phyloP scores from a whole-genome alignment of 2,113 vertebrate species.

The Ondatra zibethicus region DNA sequence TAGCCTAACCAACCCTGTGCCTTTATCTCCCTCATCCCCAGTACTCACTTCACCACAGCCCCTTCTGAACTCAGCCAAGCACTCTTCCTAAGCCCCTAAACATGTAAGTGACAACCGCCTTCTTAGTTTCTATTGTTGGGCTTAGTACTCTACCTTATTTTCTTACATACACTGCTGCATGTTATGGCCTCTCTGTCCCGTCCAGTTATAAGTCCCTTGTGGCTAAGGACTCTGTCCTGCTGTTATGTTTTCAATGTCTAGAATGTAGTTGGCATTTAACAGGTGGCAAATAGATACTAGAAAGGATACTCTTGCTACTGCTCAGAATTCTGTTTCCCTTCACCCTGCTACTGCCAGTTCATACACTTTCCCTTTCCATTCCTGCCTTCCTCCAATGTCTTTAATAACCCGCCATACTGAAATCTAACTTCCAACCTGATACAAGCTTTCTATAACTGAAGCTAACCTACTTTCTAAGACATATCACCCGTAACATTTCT shows the following conservation, averaged over 20 bases:
- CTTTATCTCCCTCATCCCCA: neutral
- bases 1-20: neutral
- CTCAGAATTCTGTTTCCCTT: neutral
- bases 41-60: neutral
- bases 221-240: neutral
- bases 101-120: neutral
- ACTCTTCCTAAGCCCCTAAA: neutral
- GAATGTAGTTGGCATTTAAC: neutral
- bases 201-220: neutral
- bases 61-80: neutral
- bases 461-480: neutral
- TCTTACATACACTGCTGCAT: neutral
- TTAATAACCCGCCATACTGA: neutral
- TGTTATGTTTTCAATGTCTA: neutral
- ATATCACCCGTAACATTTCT: neutral
- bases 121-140: neutral
- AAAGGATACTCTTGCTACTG: neutral
- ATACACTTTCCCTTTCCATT: neutral
- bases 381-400: neutral
- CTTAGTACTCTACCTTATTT: neutral
- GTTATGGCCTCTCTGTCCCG: neutral
- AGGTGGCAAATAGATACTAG: neutral
- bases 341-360: neutral
- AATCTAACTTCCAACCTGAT: neutral
- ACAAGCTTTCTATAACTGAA: constrained; percentile 6